Evolutionary conservation across 1,140 invertebrate genomes (phyloP).

Genomic region (Anthonomus grandis): DNA sequence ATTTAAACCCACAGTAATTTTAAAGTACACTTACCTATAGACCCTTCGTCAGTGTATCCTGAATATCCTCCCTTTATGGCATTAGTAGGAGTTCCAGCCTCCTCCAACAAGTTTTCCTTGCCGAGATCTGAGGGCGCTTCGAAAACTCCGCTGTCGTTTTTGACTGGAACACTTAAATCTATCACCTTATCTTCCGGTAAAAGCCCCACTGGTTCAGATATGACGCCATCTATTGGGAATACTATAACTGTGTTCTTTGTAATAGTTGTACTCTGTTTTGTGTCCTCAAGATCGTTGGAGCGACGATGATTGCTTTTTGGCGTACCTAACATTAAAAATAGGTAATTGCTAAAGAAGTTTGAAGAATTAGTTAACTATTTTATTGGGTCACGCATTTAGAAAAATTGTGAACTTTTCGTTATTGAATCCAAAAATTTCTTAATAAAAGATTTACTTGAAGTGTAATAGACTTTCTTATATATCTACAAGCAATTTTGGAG

Average conservation of each 20-base stretch:
- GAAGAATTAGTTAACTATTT: no score
- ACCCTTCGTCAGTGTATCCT: slow-evolving; percentile 83
- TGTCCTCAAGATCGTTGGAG: slow-evolving; percentile 1
- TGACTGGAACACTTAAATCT: slow-evolving; percentile 30
- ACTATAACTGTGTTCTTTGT: slow-evolving; percentile 56
- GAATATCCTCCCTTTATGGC: slow-evolving; percentile 51
- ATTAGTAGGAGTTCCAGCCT: no score
- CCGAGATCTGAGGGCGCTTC: slow-evolving; percentile 10
- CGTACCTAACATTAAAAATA: no score
- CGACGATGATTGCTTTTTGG: neutral
- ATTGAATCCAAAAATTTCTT: no score
- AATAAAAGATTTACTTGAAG: no score
- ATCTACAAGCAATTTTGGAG: no score
- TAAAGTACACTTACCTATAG: slow-evolving; percentile 52
- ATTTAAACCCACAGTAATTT: neutral
- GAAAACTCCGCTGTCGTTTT: slow-evolving; percentile 24
- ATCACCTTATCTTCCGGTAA: slow-evolving; percentile 70
- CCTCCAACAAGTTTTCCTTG: slow-evolving; percentile 12
- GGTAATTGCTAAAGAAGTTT: no score
- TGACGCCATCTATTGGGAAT: slow-evolving; percentile 58
- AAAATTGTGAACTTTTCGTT: no score
- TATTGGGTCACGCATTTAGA: no score
- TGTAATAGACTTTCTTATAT: no score
- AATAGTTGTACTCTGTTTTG: neutral
- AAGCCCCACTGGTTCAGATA: slow-evolving; percentile 63